Percentiles rank a stretch among this genome's conserved stretches.
Conservation (phyloP, 2,888 invertebrate species). For the Thalpophila matura region DNA sequence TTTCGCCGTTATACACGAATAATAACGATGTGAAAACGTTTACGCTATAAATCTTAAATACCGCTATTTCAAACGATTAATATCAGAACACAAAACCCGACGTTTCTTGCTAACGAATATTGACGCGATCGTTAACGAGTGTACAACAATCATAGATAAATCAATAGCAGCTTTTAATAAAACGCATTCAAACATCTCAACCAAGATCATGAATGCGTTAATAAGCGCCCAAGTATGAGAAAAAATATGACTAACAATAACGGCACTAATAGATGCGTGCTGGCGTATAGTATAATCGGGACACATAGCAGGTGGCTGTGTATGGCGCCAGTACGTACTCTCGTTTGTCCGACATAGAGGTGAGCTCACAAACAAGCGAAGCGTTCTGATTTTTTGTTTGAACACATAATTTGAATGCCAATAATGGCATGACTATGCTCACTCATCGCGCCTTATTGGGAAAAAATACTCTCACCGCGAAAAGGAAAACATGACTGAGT, state of each 20-base stretch:
- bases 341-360: conserved; percentile 78
- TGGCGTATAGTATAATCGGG: conserved; percentile 69
- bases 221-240: conserved; percentile 67
- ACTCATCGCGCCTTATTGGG: conserved; percentile 79
- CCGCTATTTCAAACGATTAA: conserved; percentile 50
- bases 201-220: conserved; percentile 68
- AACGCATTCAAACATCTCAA: conserved; percentile 63
- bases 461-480: conserved; percentile 82
- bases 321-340: conserved; percentile 75
- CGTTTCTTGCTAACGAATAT: conserved; percentile 43
- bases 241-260: conserved; percentile 75
- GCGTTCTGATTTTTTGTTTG: conserved; percentile 81
- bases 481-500: conserved; percentile 80
- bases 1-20: conserved; percentile 24
- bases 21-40: conserved; percentile 48
- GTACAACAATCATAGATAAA: conserved; percentile 51
- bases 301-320: conserved; percentile 76
- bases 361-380: conserved; percentile 75
- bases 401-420: conserved; percentile 82
- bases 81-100: conserved; percentile 45
- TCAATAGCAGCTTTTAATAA: conserved; percentile 61
- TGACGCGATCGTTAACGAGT: conserved; percentile 51
- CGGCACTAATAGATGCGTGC: conserved; percentile 75
- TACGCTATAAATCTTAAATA: conserved; percentile 51
- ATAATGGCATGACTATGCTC: conserved; percentile 80